Conservation (phyloP, 1,140 invertebrate species). For the Drosophila varians region DNA sequence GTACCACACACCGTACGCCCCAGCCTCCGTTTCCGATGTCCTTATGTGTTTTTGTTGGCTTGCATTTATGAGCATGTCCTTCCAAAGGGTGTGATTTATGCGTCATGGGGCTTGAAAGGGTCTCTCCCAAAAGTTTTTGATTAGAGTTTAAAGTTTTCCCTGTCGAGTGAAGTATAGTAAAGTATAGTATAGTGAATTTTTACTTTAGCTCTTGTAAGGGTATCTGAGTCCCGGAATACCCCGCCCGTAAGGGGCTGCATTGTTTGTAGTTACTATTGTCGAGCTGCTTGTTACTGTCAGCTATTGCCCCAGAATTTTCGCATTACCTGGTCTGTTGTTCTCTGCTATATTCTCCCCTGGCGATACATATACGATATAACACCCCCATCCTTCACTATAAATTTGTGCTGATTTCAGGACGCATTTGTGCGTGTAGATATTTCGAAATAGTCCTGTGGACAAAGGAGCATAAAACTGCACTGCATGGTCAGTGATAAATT, state of each 20-base stretch:
- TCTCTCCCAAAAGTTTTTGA: neutral
- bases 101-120: neutral
- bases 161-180: no score
- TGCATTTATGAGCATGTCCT: constrained; percentile 30
- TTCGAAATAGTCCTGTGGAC: constrained; percentile 17
- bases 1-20: neutral
- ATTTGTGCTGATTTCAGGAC: constrained; percentile 49
- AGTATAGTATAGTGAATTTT: neutral
- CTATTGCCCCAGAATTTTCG: constrained; percentile 60
- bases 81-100: constrained; percentile 8
- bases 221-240: neutral
- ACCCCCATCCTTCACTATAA: constrained; percentile 8
- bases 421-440: constrained; percentile 53
- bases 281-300: constrained; percentile 62
- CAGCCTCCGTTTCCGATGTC: constrained; percentile 22
- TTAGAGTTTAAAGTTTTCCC: neutral
- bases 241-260: neutral
- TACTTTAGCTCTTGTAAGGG: neutral
- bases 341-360: constrained; percentile 1
- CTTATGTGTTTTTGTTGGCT: neutral
- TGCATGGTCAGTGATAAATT: neutral
- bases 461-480: constrained; percentile 8
- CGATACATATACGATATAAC: constrained; percentile 12
- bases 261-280: constrained; percentile 44
- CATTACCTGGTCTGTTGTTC: constrained; percentile 38